Evolutionary conservation across 2,797 vertebrate genomes (phyloP), one percentile per base, ranked within the genome.

Genomic region (Phataginus tetradactyla): DNA sequence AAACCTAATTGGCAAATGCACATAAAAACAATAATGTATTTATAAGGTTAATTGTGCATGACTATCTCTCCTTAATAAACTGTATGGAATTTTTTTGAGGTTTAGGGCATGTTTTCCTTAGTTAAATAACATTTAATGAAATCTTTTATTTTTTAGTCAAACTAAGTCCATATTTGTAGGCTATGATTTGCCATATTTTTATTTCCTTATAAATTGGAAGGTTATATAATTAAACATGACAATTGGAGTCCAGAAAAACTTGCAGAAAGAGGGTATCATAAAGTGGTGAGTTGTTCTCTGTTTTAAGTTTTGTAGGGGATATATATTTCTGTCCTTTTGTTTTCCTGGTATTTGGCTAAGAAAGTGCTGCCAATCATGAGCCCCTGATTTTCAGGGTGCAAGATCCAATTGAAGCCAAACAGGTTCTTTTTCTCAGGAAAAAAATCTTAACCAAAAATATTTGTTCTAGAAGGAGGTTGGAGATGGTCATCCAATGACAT

Each of bases 1-100:
- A 97, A 97, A 95, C 83, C 4, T 80, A 97, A 97, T 25, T 37
- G 34, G 64, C 74, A 95, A 97, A 95, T 39, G 32, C 71, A 88
- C 29, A 89, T 64, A 91, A 81, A 97, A 98, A 77, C 37, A 72
- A 29, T 74, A 79, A 95, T 95, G 45, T 81, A 72, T 92, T 96
- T 94, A 86, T 83, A 68, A 96, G 91, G 68, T 83, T 94, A 94
- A 93, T 94, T 87, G 89, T 93, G 84, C 15, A 21, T 85, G 92
- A 95, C 20, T 61, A 66, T 81, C 69, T 95, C 55, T 83, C 64
- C 57, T 97, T 97, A 96, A 81, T 92, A 97, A 97, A 37, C 18
- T 97, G 21, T 94, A 20, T 83, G 61, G 91, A 96, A 68, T 91
- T 55, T 64, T 80, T 96, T 95, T 42, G 71, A 93, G 83, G 34